Base-by-base conservation (phyloP, 2,888 invertebrate species). In the Sphaerophoria rueppellii region DNA sequence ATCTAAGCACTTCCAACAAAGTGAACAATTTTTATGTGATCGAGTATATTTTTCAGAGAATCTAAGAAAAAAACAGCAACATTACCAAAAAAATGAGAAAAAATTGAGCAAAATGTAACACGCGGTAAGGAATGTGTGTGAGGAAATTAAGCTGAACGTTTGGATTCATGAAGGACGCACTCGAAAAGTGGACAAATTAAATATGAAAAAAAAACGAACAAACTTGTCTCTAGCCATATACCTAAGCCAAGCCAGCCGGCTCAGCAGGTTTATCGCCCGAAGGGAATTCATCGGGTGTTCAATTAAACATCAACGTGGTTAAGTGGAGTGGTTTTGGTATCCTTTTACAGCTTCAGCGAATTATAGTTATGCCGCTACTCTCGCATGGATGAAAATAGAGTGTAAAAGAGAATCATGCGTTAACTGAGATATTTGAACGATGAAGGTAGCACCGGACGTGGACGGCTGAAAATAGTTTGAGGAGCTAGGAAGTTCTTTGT, bases 261-360 rank as follows among this genome's bases (percentile, higher is more conserved):
- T 1, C 61, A 73, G 69, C 80, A 77, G 81, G 85, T 77, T 81
- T 77, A 63, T 81, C 69, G 80, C 85, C 81, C 72, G 77, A 81
- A 85, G 85, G 85, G 81, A 76, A 85, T 85, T 85, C 85, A 81
- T 81, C 81, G 69, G 76, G 76, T 85, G 85, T 85, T 85, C 85
- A 85, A 85, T 85, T 81, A 81, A 81, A 81, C 76, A 85, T 85
- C 85, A 80, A 72, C 79, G 75, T 46, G 63, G 52, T 37, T 75
- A 55, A 40, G 74, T 71, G 40, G 70, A 65, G 71, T 79, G 83
- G 48, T 72, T 55, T 48, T 46, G 43, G 55, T 46, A 50, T 52
- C 37, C 37, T 50, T 61, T 16, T 46, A 14, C 12, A n/a, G 9
- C 40, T 40, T 40, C 9, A 40, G 9, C 9, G 4, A 11, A 9